A percentile compares a stretch with the other conserved stretches of the same genome.
Conservation (phyloP, 1,140 invertebrate genomes). For the Drosophila quadrilineata region DNA sequence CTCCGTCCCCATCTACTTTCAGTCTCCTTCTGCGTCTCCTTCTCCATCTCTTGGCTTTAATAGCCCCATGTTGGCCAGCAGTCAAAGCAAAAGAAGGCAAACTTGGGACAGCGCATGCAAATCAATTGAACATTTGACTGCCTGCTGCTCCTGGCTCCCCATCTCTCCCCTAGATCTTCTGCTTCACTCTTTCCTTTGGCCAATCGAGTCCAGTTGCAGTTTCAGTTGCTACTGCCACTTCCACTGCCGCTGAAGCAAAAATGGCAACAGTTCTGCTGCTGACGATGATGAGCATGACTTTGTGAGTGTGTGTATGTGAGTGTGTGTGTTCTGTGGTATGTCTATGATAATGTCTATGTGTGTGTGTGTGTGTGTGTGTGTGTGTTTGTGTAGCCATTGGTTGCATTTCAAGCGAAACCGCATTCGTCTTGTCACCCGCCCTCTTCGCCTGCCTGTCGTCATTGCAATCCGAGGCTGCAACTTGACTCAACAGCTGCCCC, state of each 20-base stretch:
- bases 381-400: conserved; percentile 21
- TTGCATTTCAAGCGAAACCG: conserved; percentile 62
- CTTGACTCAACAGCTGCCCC: conserved; percentile 52
- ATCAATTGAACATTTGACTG: conserved; percentile 70
- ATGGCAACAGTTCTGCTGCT: background rate
- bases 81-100: background rate
- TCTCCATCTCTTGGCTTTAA: background rate
- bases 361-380: conserved; percentile 3
- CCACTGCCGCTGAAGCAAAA: no score
- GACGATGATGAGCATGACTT: background rate
- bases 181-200: background rate
- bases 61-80: background rate
- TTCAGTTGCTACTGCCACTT: background rate
- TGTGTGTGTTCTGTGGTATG: no score
- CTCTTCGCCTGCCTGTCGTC: conserved; percentile 2
- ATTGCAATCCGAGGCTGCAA: conserved; percentile 34
- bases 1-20: no score
- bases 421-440: conserved; percentile 23
- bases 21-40: no score
- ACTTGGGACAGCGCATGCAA: conserved; percentile 47
- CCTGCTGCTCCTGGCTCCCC: background rate
- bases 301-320: background rate
- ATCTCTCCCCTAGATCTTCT: background rate
- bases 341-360: no score
- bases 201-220: background rate